phyloP scores from a whole-genome alignment of 2,888 invertebrate genomes.

The Drosophila cyrtoloma region DNA sequence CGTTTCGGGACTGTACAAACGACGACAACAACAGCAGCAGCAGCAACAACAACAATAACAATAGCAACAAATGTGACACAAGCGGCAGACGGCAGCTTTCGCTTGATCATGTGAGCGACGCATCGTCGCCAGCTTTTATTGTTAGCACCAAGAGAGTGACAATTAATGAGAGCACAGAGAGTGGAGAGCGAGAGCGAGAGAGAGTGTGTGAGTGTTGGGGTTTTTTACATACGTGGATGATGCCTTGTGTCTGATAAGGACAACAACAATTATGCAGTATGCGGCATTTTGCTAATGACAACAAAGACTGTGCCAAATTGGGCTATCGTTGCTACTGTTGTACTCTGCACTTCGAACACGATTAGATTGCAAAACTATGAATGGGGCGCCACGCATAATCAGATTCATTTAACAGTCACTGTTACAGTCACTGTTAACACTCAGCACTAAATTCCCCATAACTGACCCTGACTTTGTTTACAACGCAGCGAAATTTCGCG shows the following conservation, averaged over 20 bases:
- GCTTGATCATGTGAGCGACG: constrained; percentile 71
- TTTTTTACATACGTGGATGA: constrained; percentile 21
- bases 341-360: constrained; percentile 52
- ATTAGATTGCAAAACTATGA: constrained; percentile 72
- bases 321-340: constrained; percentile 19
- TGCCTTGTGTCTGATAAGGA: constrained; percentile 26
- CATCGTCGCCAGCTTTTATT: constrained; percentile 54
- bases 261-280: constrained; percentile 37
- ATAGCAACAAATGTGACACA: constrained; percentile 22
- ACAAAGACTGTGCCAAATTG: constrained; percentile 12
- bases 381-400: constrained; percentile 47
- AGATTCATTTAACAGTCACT: constrained; percentile 12
- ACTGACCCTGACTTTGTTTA: constrained; percentile 71
- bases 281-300: constrained; percentile 35
- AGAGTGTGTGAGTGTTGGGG: constrained; percentile 8
- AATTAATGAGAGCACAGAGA: constrained; percentile 12
- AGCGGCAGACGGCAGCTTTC: constrained; percentile 20
- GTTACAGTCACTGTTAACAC: constrained; percentile 11
- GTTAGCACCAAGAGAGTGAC: constrained; percentile 40
- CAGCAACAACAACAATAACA: constrained; percentile 20
- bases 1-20: constrained; percentile 55
- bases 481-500: constrained; percentile 35
- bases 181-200: constrained; percentile 9
- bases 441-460: constrained; percentile 20
- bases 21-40: constrained; percentile 4